These are phyloP conservation scores for Diadumene lineata DNA, from an alignment of 92 coral and sea anemone genomes.

Conservation along the genomic window DNA sequence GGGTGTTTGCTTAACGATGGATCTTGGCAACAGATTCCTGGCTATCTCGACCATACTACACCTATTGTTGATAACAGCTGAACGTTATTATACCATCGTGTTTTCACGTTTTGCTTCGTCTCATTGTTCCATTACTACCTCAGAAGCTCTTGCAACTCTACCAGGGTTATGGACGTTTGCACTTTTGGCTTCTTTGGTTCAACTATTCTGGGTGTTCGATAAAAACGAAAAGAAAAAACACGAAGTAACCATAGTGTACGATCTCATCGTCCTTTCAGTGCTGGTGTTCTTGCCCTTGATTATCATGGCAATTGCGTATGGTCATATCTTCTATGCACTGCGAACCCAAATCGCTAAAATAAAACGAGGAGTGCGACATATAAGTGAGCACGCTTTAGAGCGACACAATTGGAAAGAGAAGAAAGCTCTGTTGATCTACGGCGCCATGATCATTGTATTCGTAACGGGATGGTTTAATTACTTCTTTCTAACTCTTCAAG, in stretches of 20 bases:
- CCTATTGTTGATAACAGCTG: constrained; percentile 59
- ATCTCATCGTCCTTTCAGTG: constrained; percentile 41
- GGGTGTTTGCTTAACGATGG: constrained; percentile 69
- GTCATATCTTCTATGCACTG: constrained; percentile 57
- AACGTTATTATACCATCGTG: constrained; percentile 73
- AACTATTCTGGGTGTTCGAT: constrained; percentile 51
- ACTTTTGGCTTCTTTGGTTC: constrained; percentile 47
- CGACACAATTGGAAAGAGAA: constrained; percentile 62
- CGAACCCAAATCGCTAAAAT: constrained; percentile 53
- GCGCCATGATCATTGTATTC: constrained; percentile 64
- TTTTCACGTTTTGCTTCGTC: constrained; percentile 35
- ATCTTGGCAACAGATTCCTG: constrained; percentile 68
- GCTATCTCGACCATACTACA: constrained; percentile 70
- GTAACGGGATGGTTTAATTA: constrained; percentile 75
- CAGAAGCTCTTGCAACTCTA: constrained; percentile 12
- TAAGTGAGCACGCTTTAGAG: constrained; percentile 31
- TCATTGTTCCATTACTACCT: constrained; percentile 25
- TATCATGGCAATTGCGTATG: constrained; percentile 63
- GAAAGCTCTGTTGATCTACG: constrained; percentile 62
- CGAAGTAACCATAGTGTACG: constrained; percentile 34
- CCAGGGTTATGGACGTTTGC: constrained; percentile 53
- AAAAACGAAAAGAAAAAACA: constrained; percentile 10
- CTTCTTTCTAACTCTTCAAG: constrained; percentile 53
- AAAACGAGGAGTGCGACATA: constrained; percentile 50
- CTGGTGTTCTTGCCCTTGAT: constrained; percentile 58